These are phyloP conservation scores for Zygaena filipendulae DNA, from an alignment of 2,888 invertebrate genomes.

Conservation along the genomic window DNA sequence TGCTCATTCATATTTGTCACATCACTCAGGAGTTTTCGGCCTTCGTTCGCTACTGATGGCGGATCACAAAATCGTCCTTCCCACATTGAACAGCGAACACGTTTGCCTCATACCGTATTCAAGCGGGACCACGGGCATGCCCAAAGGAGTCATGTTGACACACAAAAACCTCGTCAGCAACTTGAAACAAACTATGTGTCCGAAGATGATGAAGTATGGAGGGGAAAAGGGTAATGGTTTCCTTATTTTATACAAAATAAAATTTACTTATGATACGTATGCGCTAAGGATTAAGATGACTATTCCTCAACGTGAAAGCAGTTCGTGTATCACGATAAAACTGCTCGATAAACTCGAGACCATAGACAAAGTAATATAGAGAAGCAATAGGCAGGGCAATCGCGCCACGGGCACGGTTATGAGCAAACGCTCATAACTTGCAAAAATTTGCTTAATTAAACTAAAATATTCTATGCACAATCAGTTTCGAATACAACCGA, in stretches of 20 bases:
- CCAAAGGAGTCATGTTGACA: slow-evolving; percentile 82
- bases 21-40: slow-evolving; percentile 47
- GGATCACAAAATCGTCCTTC: slow-evolving; percentile 49
- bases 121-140: slow-evolving; percentile 83
- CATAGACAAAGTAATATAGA: too few relatives aligned
- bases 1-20: background rate
- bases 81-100: slow-evolving; percentile 51
- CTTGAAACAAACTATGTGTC: slow-evolving; percentile 52
- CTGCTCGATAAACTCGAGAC: too few relatives aligned
- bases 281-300: too few relatives aligned
- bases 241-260: background rate
- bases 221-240: slow-evolving; percentile 44
- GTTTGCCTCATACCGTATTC: slow-evolving; percentile 72
- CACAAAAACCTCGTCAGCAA: slow-evolving; percentile 74
- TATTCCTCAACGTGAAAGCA: too few relatives aligned
- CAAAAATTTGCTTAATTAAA: too few relatives aligned
- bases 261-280: too few relatives aligned
- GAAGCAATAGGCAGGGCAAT: too few relatives aligned
- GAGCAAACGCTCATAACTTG: too few relatives aligned
- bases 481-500: too few relatives aligned
- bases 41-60: slow-evolving; percentile 48
- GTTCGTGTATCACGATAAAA: too few relatives aligned
- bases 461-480: too few relatives aligned
- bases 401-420: too few relatives aligned
- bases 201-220: slow-evolving; percentile 50